Evolutionary conservation across 2,797 vertebrate genomes (phyloP), one percentile per base, ranked within the genome.

Genomic region (Peromyscus aztecus): DNA sequence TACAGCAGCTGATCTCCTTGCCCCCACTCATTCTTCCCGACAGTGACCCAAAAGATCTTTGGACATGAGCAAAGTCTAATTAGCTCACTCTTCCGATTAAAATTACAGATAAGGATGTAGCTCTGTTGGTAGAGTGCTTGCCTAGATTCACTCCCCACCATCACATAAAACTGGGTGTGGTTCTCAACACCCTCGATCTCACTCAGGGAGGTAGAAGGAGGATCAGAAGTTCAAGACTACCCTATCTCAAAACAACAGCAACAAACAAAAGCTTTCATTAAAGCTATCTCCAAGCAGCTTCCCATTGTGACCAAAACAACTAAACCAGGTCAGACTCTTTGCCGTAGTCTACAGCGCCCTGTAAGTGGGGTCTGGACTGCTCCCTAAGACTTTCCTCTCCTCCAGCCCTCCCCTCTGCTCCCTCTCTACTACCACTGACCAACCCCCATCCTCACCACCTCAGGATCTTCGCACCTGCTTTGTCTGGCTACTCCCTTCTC

Each of bases 261-360:
- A 37, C 40, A n/a, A 37, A 10, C 67, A n/a, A 89, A 89, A 24
- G 34, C 17, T 43, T n/a, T 76, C 17, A 5, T 46, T 61, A 76
- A 65, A 65, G 88, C 43, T n/a, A 6, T 65, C 77, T 85, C 82
- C 65, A 46, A 80, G 34, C 73, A 65, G 57, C 81, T 91, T 97
- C 73, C 52, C 59, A 75, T 49, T 8, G 27, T 17, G 43, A 24
- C 82, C 61, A 77, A 46, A 57, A 96, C 95, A 84, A 77, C 29
- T 21, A 86, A 89, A 89, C 91, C 21, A 84, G 55, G 14, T 4
- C 73, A 19, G 77, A 78, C 29, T 86, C 49, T 80, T 55, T 29
- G 14, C 17, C n/a, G 14, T 12, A 19, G 9, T 23, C 93, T 75
- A 16, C 24, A 55, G 37, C 40, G 4, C 19, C 40, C 57, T 63